Evolutionary conservation across 2,797 vertebrate species (phyloP).

Genomic region (Chrosomus eos): DNA sequence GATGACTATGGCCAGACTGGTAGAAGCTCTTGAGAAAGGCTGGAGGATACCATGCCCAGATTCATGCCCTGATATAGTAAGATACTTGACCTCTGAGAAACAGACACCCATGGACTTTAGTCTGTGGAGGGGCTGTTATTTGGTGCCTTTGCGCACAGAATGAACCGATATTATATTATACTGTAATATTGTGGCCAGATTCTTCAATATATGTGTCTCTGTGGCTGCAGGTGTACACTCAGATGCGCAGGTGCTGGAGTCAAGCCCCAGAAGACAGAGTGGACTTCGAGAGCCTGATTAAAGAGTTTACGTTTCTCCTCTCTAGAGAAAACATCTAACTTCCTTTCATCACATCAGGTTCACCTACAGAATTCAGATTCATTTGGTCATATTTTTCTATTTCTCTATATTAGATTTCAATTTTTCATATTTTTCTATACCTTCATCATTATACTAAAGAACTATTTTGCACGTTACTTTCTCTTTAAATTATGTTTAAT

Average conservation of each 20-base stretch:
- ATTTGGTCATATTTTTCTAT: not conserved
- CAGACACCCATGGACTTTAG: not conserved
- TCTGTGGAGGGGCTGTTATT: not conserved
- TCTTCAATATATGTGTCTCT: not conserved
- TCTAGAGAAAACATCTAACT: not conserved
- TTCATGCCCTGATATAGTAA: conserved; percentile 80
- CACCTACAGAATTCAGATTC: not conserved
- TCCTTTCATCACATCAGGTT: not conserved
- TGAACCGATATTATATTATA: not conserved
- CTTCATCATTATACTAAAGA: not conserved
- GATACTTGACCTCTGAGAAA: not conserved
- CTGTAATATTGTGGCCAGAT: not conserved
- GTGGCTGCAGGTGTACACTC: conserved; percentile 75
- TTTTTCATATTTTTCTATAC: not conserved
- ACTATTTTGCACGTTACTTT: not conserved
- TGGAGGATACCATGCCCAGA: conserved; percentile 79
- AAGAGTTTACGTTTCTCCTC: conserved; percentile 77
- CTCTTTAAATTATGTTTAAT: not conserved
- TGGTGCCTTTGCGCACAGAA: not conserved
- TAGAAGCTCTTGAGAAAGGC: conserved; percentile 78
- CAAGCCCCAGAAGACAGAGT: conserved; percentile 77
- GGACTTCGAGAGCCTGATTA: conserved; percentile 83
- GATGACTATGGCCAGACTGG: conserved; percentile 86
- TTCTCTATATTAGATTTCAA: too few relatives aligned
- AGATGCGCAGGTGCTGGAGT: conserved; percentile 85